Evolutionary conservation across 2,888 invertebrate genomes (phyloP).

Genomic region (Pseudococcus jackbeardsleyi): DNA sequence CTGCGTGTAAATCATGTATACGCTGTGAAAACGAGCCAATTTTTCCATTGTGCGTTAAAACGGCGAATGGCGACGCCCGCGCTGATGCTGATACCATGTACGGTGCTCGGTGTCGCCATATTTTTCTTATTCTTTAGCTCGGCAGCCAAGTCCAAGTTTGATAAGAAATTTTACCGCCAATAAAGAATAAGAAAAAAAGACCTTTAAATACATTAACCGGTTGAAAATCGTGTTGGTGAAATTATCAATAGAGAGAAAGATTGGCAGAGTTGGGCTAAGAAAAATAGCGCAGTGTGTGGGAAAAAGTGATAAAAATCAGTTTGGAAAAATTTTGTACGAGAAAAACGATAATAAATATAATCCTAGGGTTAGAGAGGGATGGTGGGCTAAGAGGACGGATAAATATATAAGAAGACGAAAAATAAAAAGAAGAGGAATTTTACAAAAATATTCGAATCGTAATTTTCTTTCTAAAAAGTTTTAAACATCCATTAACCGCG

Average conservation of each 20-base stretch:
- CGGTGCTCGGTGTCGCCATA: slow-evolving; percentile 15
- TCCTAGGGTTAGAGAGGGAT: background rate
- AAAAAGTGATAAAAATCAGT: slow-evolving; percentile 37
- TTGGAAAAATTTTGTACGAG: background rate
- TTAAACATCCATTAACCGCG: slow-evolving; percentile 54
- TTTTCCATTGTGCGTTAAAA: slow-evolving; percentile 40
- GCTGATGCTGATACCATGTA: background rate
- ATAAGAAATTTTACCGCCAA: background rate
- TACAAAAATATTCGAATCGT: slow-evolving; percentile 48
- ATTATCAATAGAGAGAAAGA: background rate
- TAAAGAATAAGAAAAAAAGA: background rate
- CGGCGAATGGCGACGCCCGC: background rate
- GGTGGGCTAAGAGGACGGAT: background rate
- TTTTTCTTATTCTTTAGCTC: background rate
- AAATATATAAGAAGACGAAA: background rate
- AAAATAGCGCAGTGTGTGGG: background rate
- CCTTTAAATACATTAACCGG: background rate
- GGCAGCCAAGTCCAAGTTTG: background rate
- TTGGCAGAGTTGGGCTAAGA: background rate
- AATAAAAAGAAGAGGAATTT: slow-evolving; percentile 40
- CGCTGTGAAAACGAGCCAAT: slow-evolving; percentile 51
- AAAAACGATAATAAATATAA: background rate
- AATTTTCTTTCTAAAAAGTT: slow-evolving; percentile 55
- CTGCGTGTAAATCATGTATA: slow-evolving; percentile 8
- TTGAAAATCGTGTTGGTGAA: background rate